These are phyloP conservation scores for Gnathonemus echidnorhynchus DNA, from an alignment of 2,113 vertebrate genomes.

Conservation along the genomic window DNA sequence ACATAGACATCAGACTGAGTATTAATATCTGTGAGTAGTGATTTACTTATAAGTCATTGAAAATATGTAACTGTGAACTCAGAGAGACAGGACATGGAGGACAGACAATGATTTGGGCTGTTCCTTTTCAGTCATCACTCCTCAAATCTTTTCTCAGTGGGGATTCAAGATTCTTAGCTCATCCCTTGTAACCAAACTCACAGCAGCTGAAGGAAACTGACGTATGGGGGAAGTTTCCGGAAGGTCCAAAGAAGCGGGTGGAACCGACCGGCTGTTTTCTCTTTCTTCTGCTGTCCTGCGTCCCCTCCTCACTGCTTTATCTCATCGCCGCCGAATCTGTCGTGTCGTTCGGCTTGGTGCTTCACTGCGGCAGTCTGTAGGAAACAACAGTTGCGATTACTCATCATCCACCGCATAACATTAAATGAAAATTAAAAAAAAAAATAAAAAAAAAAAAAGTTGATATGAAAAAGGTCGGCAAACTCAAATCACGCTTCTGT, in stretches of 20 bases:
- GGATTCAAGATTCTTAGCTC: not conserved
- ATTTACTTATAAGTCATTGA: not conserved
- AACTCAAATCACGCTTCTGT: not conserved
- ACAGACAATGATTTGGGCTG: not conserved
- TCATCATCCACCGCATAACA: not conserved
- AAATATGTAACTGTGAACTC: not conserved
- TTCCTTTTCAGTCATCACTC: not conserved
- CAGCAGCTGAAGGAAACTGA: conserved; percentile 44
- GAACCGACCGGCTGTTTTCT: conserved; percentile 21
- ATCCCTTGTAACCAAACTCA: conserved; percentile 36
- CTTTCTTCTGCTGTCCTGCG: conserved; percentile 23
- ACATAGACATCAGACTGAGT: not conserved
- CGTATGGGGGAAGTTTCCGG: conserved; percentile 25
- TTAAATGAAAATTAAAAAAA: not conserved
- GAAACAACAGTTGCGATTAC: conserved; percentile 7
- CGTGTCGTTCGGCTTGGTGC: not conserved
- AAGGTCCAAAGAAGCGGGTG: conserved; percentile 37
- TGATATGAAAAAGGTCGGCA: not conserved
- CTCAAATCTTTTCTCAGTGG: not conserved
- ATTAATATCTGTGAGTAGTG: not conserved
- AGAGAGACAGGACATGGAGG: not conserved
- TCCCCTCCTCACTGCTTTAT: not conserved
- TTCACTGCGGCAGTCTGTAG: not conserved
- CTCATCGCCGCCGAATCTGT: not conserved
- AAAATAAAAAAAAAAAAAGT: not conserved